phyloP scores from a whole-genome alignment of 1,140 invertebrate species.

The Drosophila triauraria region DNA sequence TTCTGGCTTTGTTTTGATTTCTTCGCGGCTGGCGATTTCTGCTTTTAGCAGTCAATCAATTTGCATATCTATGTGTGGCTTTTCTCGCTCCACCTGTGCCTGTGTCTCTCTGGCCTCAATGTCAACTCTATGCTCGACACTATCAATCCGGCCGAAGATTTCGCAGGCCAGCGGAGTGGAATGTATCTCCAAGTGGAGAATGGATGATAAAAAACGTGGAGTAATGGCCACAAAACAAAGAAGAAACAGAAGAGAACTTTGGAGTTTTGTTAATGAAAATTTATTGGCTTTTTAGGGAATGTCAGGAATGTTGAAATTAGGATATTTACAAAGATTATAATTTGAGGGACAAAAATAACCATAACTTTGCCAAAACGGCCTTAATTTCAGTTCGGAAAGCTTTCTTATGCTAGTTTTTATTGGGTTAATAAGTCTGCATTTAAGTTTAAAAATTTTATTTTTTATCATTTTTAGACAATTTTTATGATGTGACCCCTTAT shows the following conservation, averaged over 20 bases:
- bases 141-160: conserved; percentile 20
- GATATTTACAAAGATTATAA: too few species aligned
- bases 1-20: conserved; percentile 35
- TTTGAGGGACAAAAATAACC: too few species aligned
- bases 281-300: background rate
- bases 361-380: too few species aligned
- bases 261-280: background rate
- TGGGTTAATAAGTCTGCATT: too few species aligned
- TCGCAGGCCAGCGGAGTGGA: conserved; percentile 9
- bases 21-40: conserved; percentile 7
- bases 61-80: conserved; percentile 37
- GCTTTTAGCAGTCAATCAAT: conserved; percentile 31
- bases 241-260: background rate
- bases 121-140: conserved; percentile 9
- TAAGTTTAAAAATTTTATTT: too few species aligned
- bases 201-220: background rate
- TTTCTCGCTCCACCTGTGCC: conserved; percentile 9
- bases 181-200: conserved; percentile 8
- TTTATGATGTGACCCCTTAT: too few species aligned
- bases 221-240: background rate
- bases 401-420: too few species aligned
- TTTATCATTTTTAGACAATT: too few species aligned
- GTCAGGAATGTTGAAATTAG: background rate
- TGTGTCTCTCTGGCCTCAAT: conserved; percentile 33
- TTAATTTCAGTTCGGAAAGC: too few species aligned